Percentiles rank a stretch among this genome's conserved stretches.
These are phyloP conservation scores for Epinephelus cyanopodus DNA, from an alignment of 2,113 vertebrate species.

Conservation along the genomic window DNA sequence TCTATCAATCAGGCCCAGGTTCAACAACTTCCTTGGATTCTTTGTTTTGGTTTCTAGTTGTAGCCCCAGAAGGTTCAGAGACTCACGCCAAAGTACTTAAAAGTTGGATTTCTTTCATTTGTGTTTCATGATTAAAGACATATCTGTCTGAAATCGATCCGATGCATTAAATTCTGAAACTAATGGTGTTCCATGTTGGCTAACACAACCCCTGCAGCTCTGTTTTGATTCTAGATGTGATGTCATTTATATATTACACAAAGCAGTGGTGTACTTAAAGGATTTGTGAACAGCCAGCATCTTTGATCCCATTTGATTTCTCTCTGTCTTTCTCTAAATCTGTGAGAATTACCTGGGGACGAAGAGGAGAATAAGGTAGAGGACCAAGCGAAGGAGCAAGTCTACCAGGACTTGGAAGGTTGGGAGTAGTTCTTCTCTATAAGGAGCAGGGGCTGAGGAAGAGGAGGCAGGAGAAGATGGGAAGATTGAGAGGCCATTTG, in stretches of 20 bases:
- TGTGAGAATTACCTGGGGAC: constrained; percentile 9
- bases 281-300: background rate
- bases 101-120: background rate
- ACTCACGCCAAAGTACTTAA: background rate
- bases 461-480: constrained; percentile 12
- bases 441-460: background rate
- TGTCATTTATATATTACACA: background rate
- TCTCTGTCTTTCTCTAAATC: background rate
- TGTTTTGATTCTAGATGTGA: constrained; percentile 21
- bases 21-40: background rate
- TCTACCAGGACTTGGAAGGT: constrained; percentile 40
- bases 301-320: background rate
- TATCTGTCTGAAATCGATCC: background rate
- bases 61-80: background rate
- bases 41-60: background rate
- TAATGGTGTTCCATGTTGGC: background rate
- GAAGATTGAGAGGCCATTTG: background rate
- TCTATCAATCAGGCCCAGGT: background rate
- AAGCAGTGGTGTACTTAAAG: background rate
- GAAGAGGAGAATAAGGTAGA: constrained; percentile 38
- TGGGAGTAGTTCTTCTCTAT: constrained; percentile 4
- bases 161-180: background rate
- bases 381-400: constrained; percentile 19
- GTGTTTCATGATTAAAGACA: background rate
- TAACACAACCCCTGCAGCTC: background rate